Conservation (phyloP, 2,888 invertebrate genomes). For the Vanessa cardui region DNA sequence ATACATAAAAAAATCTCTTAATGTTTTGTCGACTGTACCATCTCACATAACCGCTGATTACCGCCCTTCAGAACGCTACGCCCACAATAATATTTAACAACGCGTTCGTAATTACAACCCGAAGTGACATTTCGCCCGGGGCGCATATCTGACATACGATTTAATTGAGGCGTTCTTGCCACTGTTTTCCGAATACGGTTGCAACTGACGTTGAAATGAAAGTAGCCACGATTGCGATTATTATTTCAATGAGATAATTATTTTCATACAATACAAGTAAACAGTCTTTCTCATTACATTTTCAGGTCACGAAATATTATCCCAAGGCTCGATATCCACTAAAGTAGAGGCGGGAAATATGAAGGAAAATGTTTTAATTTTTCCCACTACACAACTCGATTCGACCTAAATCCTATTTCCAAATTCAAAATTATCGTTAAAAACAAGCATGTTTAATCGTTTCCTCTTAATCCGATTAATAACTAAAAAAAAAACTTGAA, state of each 20-base stretch:
- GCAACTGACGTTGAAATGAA: conserved; percentile 26
- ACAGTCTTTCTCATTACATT: neutral
- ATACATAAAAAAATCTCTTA: neutral
- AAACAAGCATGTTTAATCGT: too few relatives aligned
- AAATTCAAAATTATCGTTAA: too few relatives aligned
- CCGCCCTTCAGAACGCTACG: conserved; percentile 46
- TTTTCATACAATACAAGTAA: conserved; percentile 5
- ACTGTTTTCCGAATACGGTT: conserved; percentile 34
- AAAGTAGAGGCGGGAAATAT: too few relatives aligned
- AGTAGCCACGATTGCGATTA: conserved; percentile 15
- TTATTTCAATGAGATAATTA: conserved; percentile 11
- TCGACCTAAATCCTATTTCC: too few relatives aligned
- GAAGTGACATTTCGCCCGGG: conserved; percentile 55
- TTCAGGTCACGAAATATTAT: neutral
- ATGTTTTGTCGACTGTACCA: conserved; percentile 15
- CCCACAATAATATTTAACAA: conserved; percentile 50
- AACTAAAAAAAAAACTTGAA: too few relatives aligned
- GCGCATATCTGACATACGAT: conserved; percentile 40
- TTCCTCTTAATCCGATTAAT: too few relatives aligned
- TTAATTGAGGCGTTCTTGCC: conserved; percentile 45
- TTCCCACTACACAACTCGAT: too few relatives aligned
- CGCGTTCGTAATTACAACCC: conserved; percentile 43
- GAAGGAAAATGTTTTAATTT: too few relatives aligned
- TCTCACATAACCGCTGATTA: conserved; percentile 51
- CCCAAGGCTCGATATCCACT: too few relatives aligned